A percentile compares a stretch with the other conserved stretches of the same genome.
These are phyloP conservation scores for Ptychobarbus kaznakovi DNA, from an alignment of 2,797 vertebrate species.

Conservation along the genomic window DNA sequence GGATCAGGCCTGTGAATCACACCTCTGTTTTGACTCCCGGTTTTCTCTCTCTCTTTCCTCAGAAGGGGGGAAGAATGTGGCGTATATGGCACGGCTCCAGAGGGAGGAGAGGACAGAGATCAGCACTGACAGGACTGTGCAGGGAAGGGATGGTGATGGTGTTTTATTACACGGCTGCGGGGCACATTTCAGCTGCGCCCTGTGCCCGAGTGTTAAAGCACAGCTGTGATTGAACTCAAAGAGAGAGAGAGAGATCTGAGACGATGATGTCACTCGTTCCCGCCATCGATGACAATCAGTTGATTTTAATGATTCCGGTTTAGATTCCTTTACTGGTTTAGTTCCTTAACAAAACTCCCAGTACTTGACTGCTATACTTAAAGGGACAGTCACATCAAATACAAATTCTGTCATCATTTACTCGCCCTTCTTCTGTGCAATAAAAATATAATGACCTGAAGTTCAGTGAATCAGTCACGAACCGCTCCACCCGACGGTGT, in stretches of 20 bases:
- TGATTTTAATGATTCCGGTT: background rate
- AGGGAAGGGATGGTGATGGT: constrained; percentile 37
- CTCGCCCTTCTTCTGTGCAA: background rate
- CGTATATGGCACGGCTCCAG: background rate
- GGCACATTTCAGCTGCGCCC: constrained; percentile 76
- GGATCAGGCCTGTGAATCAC: constrained; percentile 81
- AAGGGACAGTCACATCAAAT: background rate
- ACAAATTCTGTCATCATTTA: background rate
- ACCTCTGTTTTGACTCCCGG: constrained; percentile 73
- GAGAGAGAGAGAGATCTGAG: constrained; percentile 39
- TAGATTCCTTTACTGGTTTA: background rate
- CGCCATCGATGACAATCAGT: background rate
- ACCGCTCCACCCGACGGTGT: background rate
- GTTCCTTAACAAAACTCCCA: background rate
- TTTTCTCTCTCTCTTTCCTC: constrained; percentile 72
- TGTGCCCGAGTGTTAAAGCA: constrained; percentile 74
- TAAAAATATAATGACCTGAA: too few relatives aligned
- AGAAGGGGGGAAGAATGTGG: constrained; percentile 69
- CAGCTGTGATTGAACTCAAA: constrained; percentile 69
- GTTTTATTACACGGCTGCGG: constrained; percentile 73
- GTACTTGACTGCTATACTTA: background rate
- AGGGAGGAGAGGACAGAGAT: constrained; percentile 65
- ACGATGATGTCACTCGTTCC: constrained; percentile 4
- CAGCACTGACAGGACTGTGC: background rate
- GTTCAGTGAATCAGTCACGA: background rate